A percentile compares a stretch with the other conserved stretches of the same genome.
Conservation (phyloP, 2,888 invertebrate species). For the Pollenia griseotomentosa region DNA sequence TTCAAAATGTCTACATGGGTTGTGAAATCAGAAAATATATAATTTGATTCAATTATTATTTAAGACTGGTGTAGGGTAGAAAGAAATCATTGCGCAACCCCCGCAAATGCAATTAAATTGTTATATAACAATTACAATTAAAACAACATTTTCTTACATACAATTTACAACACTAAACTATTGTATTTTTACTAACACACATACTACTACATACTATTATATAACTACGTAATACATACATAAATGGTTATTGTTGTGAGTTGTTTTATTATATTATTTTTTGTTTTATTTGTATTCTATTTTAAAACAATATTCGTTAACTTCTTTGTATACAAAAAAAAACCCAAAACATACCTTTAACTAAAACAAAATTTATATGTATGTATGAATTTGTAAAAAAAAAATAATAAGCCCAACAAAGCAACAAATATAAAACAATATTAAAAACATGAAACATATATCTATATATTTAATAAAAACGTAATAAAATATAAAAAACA, state of each 20-base stretch:
- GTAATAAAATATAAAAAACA: conserved; percentile 41
- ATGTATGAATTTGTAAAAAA: conserved; percentile 52
- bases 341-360: conserved; percentile 37
- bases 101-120: background rate
- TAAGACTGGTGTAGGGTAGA: too few species aligned
- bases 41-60: too few species aligned
- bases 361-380: conserved; percentile 52
- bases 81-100: conserved; percentile 14
- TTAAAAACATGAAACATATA: conserved; percentile 11
- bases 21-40: too few species aligned
- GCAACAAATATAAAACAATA: conserved; percentile 1
- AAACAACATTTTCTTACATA: conserved; percentile 3
- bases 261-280: conserved; percentile 42
- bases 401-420: background rate
- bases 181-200: conserved; percentile 56
- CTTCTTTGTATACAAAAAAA: conserved; percentile 39
- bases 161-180: conserved; percentile 42
- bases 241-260: conserved; percentile 65
- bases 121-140: conserved; percentile 20
- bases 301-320: conserved; percentile 20
- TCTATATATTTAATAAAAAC: conserved; percentile 38
- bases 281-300: conserved; percentile 46
- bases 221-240: conserved; percentile 37
- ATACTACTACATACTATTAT: conserved; percentile 27
- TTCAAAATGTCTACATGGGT: too few species aligned